Base-by-base conservation (phyloP, 2,113 vertebrate species). In the Atlantisia rogersi region DNA sequence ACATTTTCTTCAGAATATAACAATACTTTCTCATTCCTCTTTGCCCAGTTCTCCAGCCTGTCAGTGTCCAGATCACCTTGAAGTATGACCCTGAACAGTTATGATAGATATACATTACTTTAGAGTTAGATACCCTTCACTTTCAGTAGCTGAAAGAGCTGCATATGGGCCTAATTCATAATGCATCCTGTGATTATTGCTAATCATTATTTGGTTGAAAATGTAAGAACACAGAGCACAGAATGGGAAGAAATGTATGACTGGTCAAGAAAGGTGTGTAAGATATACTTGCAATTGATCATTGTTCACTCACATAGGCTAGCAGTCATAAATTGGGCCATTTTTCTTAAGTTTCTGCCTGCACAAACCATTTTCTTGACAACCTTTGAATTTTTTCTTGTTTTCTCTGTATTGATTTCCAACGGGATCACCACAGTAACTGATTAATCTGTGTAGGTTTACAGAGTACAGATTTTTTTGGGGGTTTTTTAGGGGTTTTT, bases 331-430 rank as follows among this genome's bases (percentile, higher is more conserved):
- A 92, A 97, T 25, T 44, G 32, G 60, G 25, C 80, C 86, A 94
- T 97, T 97, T 97, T 97, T 97, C 92, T 95, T 78, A 93, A 76
- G 35, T 88, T 60, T 65, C 62, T 89, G 62, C 17, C 48, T 2
- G 13, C 46, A 86, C 40, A 95, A 97, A 67, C 67, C 76, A 94
- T 94, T 96, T 97, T 20, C 55, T 73, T 97, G 94, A 96, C 79
- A 97, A 81, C 13, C 4, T 95, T 90, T 95, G 89, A 95, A 46
- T 82, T 90, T 94, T 94, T 93, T 78, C 91, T 75, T 92, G 44
- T 94, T 97, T 94, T 97, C 84, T 90, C 29, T 71, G 39, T 93
- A 97, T 97, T 0, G 91, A 97, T 97, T 97, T 97, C 79, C 94
- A 93, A 77, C 94, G 29, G 40, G 94, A 95, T 96, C 97, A 85